Conservation (phyloP, 2,888 invertebrate species). For the Polydrusus cervinus region DNA sequence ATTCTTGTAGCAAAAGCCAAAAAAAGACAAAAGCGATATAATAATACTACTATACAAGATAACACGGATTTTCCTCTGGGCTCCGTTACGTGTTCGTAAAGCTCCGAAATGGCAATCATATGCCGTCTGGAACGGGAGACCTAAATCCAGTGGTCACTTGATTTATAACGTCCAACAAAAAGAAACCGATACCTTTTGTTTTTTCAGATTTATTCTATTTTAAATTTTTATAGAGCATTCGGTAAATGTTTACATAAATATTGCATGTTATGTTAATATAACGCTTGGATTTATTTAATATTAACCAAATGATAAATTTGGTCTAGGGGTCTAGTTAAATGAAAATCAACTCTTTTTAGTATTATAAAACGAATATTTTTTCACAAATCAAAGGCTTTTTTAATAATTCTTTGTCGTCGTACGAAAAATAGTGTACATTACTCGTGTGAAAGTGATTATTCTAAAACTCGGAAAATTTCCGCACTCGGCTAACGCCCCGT, state of each 20-base stretch:
- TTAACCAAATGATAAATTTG: no score
- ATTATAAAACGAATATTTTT: no score
- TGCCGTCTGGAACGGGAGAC: slow-evolving; percentile 62
- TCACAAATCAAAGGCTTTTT: no score
- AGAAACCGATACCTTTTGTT: background rate
- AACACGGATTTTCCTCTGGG: slow-evolving; percentile 50
- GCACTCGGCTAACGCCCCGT: no score
- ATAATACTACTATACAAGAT: slow-evolving; percentile 35
- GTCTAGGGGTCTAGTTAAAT: no score
- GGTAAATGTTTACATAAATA: background rate
- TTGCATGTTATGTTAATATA: no score
- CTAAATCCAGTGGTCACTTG: slow-evolving; percentile 64
- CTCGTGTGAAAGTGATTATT: no score
- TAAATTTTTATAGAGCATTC: background rate
- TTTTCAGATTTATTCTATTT: background rate
- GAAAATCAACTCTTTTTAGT: no score
- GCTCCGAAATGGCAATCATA: slow-evolving; percentile 69
- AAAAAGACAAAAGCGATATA: background rate
- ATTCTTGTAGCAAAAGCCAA: background rate
- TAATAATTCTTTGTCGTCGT: no score
- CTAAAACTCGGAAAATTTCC: no score
- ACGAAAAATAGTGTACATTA: no score
- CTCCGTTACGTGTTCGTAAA: slow-evolving; percentile 60
- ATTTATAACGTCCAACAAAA: slow-evolving; percentile 19
- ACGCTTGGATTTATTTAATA: no score